Percentiles rank a stretch among this genome's conserved stretches.
Evolutionary conservation across 2,888 invertebrate species (phyloP).

Genomic region (Matsumyia berberina): DNA sequence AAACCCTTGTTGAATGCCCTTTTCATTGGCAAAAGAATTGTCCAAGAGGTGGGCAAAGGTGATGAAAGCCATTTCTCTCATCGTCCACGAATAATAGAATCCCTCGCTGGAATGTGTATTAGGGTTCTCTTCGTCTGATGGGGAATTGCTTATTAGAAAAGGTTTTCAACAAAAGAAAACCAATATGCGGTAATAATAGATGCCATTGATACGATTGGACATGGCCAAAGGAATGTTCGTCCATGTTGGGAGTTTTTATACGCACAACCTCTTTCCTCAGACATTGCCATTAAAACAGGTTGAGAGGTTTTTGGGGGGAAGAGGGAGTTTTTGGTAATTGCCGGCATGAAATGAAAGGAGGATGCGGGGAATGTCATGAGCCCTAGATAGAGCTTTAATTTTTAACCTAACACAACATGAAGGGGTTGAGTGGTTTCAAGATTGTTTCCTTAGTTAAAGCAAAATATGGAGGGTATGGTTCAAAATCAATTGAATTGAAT

Average conservation of each 20-base stretch:
- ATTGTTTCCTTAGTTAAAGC: no score
- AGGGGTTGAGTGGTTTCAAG: no score
- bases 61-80: slow-evolving; percentile 39
- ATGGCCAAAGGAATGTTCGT: background rate
- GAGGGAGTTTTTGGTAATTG: no score
- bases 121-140: slow-evolving; percentile 28
- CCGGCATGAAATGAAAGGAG: no score
- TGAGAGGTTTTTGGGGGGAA: no score
- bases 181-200: slow-evolving; percentile 27
- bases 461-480: no score
- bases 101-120: slow-evolving; percentile 13
- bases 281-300: no score
- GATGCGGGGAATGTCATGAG: no score
- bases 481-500: no score
- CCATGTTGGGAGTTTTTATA: background rate
- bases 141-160: slow-evolving; percentile 21
- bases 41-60: slow-evolving; percentile 26
- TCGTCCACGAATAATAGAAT: slow-evolving; percentile 20
- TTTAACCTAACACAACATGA: no score
- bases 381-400: no score
- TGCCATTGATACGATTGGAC: slow-evolving; percentile 10
- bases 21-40: no score
- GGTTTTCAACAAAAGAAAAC: slow-evolving; percentile 17
- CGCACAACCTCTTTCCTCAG: background rate
- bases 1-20: slow-evolving; percentile 35